Conservation (phyloP, 2,113 vertebrate genomes). For the Gambusia holbrooki region DNA sequence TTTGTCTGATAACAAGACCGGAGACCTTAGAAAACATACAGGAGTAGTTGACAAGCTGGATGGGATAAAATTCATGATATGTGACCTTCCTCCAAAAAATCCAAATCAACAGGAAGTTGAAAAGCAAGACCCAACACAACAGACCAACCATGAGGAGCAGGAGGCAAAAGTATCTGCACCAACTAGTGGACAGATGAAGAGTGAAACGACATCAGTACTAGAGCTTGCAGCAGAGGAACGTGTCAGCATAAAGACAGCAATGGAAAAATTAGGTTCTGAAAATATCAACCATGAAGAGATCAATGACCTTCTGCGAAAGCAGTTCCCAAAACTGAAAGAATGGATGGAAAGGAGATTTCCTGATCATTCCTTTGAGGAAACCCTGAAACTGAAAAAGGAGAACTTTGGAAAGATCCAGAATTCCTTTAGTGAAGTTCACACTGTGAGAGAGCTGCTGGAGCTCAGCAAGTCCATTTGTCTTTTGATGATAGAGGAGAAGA, state of each 20-base stretch:
- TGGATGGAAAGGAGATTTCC: slow-evolving; percentile 11
- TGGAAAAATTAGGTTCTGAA: not conserved
- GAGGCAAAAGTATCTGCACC: not conserved
- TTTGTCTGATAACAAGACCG: not conserved
- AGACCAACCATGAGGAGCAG: not conserved
- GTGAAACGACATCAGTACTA: fast-evolving
- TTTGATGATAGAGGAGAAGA: not conserved
- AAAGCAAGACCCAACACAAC: not conserved
- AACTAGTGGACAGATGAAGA: not conserved
- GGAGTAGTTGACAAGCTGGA: not conserved
- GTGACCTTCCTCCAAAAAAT: no score
- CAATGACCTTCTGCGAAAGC: not conserved
- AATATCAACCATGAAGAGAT: fast-evolving
- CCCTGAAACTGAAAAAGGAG: slow-evolving; percentile 5
- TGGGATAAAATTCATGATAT: not conserved
- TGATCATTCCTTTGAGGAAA: not conserved
- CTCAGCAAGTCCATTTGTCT: slow-evolving; percentile 23
- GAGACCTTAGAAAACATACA: fast-evolving
- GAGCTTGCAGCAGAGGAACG: fast-evolving
- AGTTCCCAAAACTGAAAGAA: not conserved
- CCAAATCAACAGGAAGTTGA: not conserved
- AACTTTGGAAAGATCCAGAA: slow-evolving; percentile 44
- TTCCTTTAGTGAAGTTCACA: slow-evolving; percentile 29
- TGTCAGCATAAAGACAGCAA: not conserved
- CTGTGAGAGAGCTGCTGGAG: not conserved